Percentiles rank a stretch among this genome's conserved stretches.
Conservation (phyloP, 1,140 invertebrate species). For the Uloborus diversus region DNA sequence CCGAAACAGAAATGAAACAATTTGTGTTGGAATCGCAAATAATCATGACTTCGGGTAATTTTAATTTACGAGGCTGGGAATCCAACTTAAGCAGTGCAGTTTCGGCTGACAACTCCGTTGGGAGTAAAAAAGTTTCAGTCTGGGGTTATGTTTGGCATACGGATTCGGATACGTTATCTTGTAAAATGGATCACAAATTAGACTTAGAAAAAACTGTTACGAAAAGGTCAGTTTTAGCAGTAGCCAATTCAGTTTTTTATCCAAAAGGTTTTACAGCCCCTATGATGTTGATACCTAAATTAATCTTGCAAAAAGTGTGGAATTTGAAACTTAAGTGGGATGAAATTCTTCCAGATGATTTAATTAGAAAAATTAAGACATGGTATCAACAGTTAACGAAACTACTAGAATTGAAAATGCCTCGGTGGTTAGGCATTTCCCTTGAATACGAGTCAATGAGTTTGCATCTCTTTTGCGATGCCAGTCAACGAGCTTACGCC, state of each 20-base stretch:
- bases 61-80: constrained; percentile 19
- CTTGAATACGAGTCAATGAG: background rate
- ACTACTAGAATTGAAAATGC: background rate
- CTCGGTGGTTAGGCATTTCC: background rate
- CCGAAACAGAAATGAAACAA: background rate
- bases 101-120: background rate
- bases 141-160: constrained; percentile 10
- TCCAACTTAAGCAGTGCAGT: background rate
- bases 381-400: constrained; percentile 1
- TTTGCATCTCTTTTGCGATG: constrained; percentile 24
- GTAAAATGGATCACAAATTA: background rate
- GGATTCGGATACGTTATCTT: background rate
- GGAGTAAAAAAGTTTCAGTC: background rate
- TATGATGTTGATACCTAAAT: background rate
- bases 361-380: constrained; percentile 4
- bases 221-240: constrained; percentile 6
- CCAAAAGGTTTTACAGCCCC: constrained; percentile 1
- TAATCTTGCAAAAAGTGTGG: constrained; percentile 27
- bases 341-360: constrained; percentile 9
- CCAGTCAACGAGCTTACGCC: background rate
- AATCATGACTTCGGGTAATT: background rate
- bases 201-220: background rate
- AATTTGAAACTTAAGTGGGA: constrained; percentile 25
- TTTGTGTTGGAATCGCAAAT: constrained; percentile 12
- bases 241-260: constrained; percentile 9